Evolutionary conservation across 1,140 invertebrate genomes (phyloP), one percentile per base, ranked within the genome.

Genomic region (Drosophila sulfurigaster): DNA sequence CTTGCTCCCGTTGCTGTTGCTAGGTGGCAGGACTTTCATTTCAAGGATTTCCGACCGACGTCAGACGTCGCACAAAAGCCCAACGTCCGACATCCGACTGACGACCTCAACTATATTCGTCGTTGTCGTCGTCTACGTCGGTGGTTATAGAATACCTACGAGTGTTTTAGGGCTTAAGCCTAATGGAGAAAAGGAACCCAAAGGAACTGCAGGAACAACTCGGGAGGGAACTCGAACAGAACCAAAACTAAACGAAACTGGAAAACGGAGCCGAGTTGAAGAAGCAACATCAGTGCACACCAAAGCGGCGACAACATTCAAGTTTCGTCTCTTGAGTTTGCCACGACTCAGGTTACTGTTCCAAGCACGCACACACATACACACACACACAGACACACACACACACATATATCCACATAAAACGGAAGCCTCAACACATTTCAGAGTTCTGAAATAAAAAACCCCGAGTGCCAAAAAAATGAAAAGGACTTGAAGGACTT

Each of bases 31-130:
- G 83, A 88, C 77, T 88, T 88, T 78, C 83, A 64, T 88, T 87
- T 87, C 83, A 87, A 87, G 83, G 83, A 87, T 87, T 87, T 87
- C 83, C 83, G 83, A 88, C 83, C 80, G 73, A 88, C 85, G 10
- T 38, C 35, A 10, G 35, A 38, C 35, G 8, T 10, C 35, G 35
- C 6, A 10, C 35, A 38, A 25, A 54, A 8, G 80, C 86, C 82
- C 69, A 77, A 67, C 65, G 45, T 77, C 68, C 58, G 74, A 68
- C 62, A 20, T 77, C 69, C 62, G 57, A 63, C 77, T 77, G 69
- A 74, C 69, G 69, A 48, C 65, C 79, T 64, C 32, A 65, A 81
- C 69, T 85, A 74, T 77, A 65, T 65, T 73, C 35, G 54, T 70
- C 70, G 64, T 32, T 8, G 6, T 8, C 1, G 32, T 2, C 35